These are phyloP conservation scores for Argynnis bischoffii DNA, from an alignment of 2,888 invertebrate species.

Conservation along the genomic window DNA sequence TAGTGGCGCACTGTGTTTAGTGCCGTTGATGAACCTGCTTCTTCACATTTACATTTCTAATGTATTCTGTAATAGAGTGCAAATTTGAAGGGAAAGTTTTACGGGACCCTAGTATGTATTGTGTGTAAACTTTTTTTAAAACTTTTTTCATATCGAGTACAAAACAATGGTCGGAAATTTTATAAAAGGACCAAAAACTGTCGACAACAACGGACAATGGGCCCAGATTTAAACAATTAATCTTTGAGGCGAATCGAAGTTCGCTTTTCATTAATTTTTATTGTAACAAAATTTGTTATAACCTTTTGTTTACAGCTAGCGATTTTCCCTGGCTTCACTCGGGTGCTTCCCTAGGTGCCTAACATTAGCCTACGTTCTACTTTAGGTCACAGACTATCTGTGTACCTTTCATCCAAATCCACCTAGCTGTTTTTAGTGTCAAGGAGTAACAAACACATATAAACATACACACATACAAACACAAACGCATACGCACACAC, in stretches of 20 bases:
- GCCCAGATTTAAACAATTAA: slow-evolving; percentile 71
- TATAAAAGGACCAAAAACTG: slow-evolving; percentile 70
- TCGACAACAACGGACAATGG: slow-evolving; percentile 72
- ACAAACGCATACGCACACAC: too few species aligned
- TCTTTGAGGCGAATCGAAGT: slow-evolving; percentile 73
- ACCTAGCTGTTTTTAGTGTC: too few species aligned
- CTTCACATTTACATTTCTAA: slow-evolving; percentile 32
- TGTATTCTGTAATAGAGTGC: slow-evolving; percentile 22
- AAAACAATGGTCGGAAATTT: slow-evolving; percentile 75
- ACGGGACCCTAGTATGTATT: slow-evolving; percentile 29
- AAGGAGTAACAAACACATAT: too few species aligned
- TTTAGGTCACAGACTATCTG: too few species aligned
- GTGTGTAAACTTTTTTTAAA: slow-evolving; percentile 61
- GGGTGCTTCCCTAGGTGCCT: too few species aligned
- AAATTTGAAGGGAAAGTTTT: slow-evolving; percentile 28
- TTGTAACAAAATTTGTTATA: slow-evolving; percentile 17
- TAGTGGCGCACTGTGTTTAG: slow-evolving; percentile 58
- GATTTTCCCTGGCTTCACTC: too few species aligned
- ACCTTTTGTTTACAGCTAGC: neutral
- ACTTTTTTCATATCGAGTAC: slow-evolving; percentile 65
- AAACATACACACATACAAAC: too few species aligned
- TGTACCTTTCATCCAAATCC: too few species aligned
- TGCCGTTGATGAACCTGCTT: slow-evolving; percentile 42
- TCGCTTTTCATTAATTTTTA: slow-evolving; percentile 30
- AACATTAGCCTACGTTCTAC: too few species aligned